These are phyloP conservation scores for Gymnoscopelus microlampas DNA, from an alignment of 2,797 vertebrate genomes.

Conservation along the genomic window DNA sequence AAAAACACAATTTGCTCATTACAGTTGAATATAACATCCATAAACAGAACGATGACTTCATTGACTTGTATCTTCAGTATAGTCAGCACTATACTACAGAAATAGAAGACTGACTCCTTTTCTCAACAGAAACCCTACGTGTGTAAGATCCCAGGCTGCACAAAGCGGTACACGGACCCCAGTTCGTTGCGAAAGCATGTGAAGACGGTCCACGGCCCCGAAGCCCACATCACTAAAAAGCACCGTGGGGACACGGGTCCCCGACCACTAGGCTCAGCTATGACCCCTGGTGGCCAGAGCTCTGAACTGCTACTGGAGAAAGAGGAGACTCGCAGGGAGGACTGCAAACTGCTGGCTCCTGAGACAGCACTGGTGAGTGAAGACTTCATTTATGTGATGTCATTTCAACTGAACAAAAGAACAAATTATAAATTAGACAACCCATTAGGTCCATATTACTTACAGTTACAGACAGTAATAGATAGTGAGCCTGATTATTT, in stretches of 20 bases:
- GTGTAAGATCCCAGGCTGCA: constrained; percentile 97
- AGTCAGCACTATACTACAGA: too few species aligned
- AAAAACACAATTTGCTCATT: too few species aligned
- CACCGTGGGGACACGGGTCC: constrained; percentile 91
- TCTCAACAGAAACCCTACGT: constrained; percentile 92
- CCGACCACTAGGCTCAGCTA: constrained; percentile 71
- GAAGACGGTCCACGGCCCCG: constrained; percentile 96
- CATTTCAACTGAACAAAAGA: too few species aligned
- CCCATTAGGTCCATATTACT: too few species aligned
- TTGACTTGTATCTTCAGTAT: too few species aligned
- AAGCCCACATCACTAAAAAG: constrained; percentile 97
- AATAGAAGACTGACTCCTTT: constrained; percentile 3
- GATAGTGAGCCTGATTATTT: too few species aligned
- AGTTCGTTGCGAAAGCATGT: constrained; percentile 97
- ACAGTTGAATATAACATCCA: too few species aligned
- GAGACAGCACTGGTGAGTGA: constrained; percentile 86
- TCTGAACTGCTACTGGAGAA: constrained; percentile 89
- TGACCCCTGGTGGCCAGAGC: constrained; percentile 76
- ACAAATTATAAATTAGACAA: too few species aligned
- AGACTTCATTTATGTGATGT: not conserved
- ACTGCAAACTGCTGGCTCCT: constrained; percentile 88
- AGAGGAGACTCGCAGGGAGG: constrained; percentile 87
- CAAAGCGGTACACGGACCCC: constrained; percentile 97
- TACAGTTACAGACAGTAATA: too few species aligned
- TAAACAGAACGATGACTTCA: too few species aligned